These are phyloP conservation scores for Rhogogaster chlorosoma DNA, from an alignment of 2,888 invertebrate species.

Conservation along the genomic window DNA sequence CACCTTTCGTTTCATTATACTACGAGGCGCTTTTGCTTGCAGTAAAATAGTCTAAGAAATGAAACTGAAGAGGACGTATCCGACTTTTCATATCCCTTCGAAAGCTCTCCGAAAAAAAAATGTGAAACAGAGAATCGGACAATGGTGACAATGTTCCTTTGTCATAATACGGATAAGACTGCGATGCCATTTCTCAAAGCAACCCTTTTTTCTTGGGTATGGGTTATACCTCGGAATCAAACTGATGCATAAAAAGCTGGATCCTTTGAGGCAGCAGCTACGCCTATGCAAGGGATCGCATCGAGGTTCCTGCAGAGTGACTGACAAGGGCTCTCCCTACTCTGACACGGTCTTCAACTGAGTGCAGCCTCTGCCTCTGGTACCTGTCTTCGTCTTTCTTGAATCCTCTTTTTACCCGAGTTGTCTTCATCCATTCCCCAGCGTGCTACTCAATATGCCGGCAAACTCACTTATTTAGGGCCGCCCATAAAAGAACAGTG, in stretches of 20 bases:
- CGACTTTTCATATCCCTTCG: not conserved
- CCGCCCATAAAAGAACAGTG: conserved; percentile 72
- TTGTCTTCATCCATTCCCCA: conserved; percentile 68
- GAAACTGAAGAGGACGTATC: not conserved
- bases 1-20: not conserved
- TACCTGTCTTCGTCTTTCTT: conserved; percentile 35
- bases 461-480: conserved; percentile 70
- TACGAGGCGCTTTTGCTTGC: not conserved
- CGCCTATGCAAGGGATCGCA: conserved; percentile 46
- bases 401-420: conserved; percentile 52
- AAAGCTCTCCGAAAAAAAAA: not conserved
- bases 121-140: not conserved
- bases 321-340: conserved; percentile 64
- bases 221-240: not conserved
- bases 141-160: not conserved
- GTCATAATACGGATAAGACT: not conserved
- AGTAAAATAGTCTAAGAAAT: not conserved
- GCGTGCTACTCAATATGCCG: conserved; percentile 69
- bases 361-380: conserved; percentile 21
- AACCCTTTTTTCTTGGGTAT: not conserved
- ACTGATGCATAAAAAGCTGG: not conserved
- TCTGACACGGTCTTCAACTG: conserved; percentile 47
- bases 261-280: conserved; percentile 37
- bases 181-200: not conserved
- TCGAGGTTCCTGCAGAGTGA: conserved; percentile 64